phyloP scores from a whole-genome alignment of 1,140 invertebrate species.

The Drosophila sulfurigaster region DNA sequence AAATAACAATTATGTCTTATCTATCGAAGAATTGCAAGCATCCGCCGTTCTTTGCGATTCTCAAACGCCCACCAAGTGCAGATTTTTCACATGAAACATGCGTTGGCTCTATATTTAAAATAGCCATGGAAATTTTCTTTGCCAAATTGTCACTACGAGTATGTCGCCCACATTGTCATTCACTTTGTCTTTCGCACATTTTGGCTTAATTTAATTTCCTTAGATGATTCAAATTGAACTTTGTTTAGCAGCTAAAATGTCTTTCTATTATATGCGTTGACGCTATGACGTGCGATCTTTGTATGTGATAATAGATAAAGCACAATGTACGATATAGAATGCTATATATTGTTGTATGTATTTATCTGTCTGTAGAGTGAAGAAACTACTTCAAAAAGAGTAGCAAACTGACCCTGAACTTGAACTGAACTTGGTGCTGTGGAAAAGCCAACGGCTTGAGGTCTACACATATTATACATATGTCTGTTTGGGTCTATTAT shows the following conservation, averaged over 20 bases:
- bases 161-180: conserved; percentile 37
- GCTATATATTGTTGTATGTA: background rate
- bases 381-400: conserved; percentile 31
- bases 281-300: conserved; percentile 39
- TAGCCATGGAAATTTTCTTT: conserved; percentile 20
- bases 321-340: background rate
- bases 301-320: conserved; percentile 11
- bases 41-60: background rate
- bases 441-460: conserved; percentile 67
- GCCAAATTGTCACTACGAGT: conserved; percentile 41
- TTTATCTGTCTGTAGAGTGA: conserved; percentile 14
- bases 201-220: conserved; percentile 38
- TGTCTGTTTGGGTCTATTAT: conserved; percentile 38
- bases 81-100: conserved; percentile 21
- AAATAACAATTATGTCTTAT: background rate
- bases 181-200: conserved; percentile 14
- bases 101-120: conserved; percentile 19
- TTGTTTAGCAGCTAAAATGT: conserved; percentile 31
- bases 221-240: conserved; percentile 47
- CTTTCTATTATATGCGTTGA: conserved; percentile 12
- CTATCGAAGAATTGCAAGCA: background rate
- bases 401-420: conserved; percentile 70
- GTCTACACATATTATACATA: background rate
- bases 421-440: conserved; percentile 71
- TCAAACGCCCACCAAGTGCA: conserved; percentile 3